Evolutionary conservation across 2,113 vertebrate species (phyloP).

Genomic region (Callospermophilus lateralis): DNA sequence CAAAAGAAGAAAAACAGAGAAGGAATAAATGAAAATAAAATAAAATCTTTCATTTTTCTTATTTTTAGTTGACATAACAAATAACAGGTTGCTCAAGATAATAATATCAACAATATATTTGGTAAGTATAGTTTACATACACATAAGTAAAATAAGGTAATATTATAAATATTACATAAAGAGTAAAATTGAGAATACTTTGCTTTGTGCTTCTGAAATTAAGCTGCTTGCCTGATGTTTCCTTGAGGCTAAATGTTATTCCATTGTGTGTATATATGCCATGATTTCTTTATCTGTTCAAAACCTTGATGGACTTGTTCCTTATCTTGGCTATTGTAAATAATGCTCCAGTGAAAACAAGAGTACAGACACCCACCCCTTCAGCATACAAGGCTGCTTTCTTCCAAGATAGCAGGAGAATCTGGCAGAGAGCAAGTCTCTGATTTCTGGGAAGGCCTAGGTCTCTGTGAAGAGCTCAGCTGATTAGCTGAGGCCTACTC

Average conservation of each 20-base stretch:
- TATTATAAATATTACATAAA: neutral
- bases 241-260: neutral
- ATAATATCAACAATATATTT: neutral
- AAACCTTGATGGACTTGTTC: neutral
- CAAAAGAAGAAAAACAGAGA: neutral
- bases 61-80: too few species aligned
- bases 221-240: neutral
- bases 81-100: neutral
- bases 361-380: neutral
- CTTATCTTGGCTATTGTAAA: neutral
- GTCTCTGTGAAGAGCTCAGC: neutral
- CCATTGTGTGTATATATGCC: neutral
- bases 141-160: neutral
- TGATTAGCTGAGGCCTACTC: neutral
- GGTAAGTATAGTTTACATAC: neutral
- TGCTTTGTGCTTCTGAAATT: neutral
- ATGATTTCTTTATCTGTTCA: neutral
- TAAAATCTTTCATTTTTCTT: neutral
- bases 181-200: neutral
- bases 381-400: neutral
- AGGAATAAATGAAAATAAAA: conserved; percentile 1
- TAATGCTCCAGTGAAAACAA: neutral
- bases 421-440: neutral
- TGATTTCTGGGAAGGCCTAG: neutral
- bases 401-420: neutral